Evolutionary conservation across 2,113 vertebrate genomes (phyloP), one percentile per base, ranked within the genome.

Genomic region (Syrrhaptes paradoxus): DNA sequence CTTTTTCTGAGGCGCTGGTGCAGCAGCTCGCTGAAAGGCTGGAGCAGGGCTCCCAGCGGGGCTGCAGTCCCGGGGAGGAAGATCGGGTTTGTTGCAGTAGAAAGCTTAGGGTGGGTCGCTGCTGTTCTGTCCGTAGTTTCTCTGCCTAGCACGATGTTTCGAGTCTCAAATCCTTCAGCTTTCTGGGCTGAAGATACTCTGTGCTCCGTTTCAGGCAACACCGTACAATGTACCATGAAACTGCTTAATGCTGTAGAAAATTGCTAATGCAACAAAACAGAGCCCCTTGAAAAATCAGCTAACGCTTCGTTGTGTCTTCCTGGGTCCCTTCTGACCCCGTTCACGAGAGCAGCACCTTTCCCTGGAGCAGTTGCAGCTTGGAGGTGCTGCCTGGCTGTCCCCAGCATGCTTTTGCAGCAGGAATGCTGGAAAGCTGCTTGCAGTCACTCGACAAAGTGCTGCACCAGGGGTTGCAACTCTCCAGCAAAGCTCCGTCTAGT

Each of bases 241-340:
- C 95, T 70, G 80, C 85, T 79, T 97, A 95, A 95, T 83, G 91
- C 92, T 81, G 91, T 87, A 96, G 96, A 95, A 97, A 97, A 97
- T 97, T 72, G 85, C 74, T 85, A 85, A 58, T 22, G 86, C 78
- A 96, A 95, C 76, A 78, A 52, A 88, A 21, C 41, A 85, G 85
- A 97, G 89, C 85, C 58, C 87, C 94, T 93, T 96, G 91, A 36
- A 97, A 95, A 96, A 97, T 91, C 70, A 77, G 62, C 79, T 87
- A 85, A 80, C 6, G 1, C 87, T 70, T 94, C 36, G 0, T 77
- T 70, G 34, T 74, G 52, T 52, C 45, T 36, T 68, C 76, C 71
- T 70, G 90, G 76, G 88, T 95, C 71, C 59, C 38, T 78, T 21
- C 38, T 78, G 85, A 82, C 83, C 73, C 70, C 2, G 0, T 4